Evolutionary conservation across 2,888 invertebrate species (phyloP).

Genomic region (Teleiodes luculella): DNA sequence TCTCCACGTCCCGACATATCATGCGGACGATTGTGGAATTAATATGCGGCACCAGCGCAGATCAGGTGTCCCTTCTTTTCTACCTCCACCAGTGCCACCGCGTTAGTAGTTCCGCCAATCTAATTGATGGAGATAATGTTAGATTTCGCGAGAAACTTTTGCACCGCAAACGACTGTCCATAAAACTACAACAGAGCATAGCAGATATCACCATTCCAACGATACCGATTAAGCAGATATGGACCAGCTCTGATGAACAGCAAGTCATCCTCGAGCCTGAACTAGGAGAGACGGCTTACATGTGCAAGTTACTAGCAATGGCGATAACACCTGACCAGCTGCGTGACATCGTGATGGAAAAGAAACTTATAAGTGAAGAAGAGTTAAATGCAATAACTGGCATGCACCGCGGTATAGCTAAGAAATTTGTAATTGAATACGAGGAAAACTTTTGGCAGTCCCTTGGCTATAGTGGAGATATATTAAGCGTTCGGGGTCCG

Average conservation of each 20-base stretch:
- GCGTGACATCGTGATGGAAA: slow-evolving; percentile 49
- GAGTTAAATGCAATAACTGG: slow-evolving; percentile 33
- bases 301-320: slow-evolving; percentile 64
- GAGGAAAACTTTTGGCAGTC: slow-evolving; percentile 59
- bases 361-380: slow-evolving; percentile 43
- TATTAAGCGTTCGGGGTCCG: slow-evolving; percentile 64
- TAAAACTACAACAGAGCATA: slow-evolving; percentile 53
- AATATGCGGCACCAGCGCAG: slow-evolving; percentile 57
- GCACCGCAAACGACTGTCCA: slow-evolving; percentile 49
- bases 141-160: slow-evolving; percentile 61
- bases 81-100: slow-evolving; percentile 67
- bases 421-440: slow-evolving; percentile 58
- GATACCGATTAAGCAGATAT: slow-evolving; percentile 54
- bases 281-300: slow-evolving; percentile 58
- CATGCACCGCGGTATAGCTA: slow-evolving; percentile 49
- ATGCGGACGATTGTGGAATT: slow-evolving; percentile 61
- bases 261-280: slow-evolving; percentile 61
- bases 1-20: slow-evolving; percentile 56
- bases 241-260: slow-evolving; percentile 44
- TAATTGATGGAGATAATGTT: slow-evolving; percentile 58
- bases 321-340: slow-evolving; percentile 64
- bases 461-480: slow-evolving; percentile 65
- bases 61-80: slow-evolving; percentile 63
- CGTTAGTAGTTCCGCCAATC: slow-evolving; percentile 51
- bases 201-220: slow-evolving; percentile 52